These are phyloP conservation scores for Marmota monax DNA, from an alignment of 2,113 vertebrate genomes.

Conservation along the genomic window DNA sequence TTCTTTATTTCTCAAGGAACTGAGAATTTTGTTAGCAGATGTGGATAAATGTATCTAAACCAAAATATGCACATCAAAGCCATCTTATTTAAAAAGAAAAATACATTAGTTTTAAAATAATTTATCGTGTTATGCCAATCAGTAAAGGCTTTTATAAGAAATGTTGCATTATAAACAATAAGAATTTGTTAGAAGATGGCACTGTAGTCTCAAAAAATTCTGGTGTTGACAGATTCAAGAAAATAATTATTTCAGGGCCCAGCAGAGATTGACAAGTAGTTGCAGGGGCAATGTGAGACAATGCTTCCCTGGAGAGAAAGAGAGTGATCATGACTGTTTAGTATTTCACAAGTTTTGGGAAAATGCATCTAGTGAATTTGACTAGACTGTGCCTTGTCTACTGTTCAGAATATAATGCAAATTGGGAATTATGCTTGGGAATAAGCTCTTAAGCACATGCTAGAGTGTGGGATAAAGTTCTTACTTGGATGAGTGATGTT, in stretches of 20 bases:
- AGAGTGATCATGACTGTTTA: neutral
- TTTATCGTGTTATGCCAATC: neutral
- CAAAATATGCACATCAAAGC: neutral
- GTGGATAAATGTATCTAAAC: neutral
- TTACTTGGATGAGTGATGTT: constrained; percentile 65
- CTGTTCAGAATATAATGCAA: neutral
- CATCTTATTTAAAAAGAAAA: neutral
- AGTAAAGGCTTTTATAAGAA: neutral
- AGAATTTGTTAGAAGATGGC: neutral
- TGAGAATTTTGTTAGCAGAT: neutral
- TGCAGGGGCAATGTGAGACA: neutral
- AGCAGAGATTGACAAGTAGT: neutral
- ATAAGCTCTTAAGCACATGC: constrained; percentile 50
- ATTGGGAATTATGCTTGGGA: constrained; percentile 47
- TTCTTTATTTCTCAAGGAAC: neutral
- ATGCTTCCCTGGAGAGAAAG: neutral
- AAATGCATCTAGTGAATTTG: neutral
- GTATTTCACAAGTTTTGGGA: neutral
- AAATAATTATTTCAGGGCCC: neutral
- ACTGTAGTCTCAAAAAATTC: neutral
- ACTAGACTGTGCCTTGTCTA: neutral
- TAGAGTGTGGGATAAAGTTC: constrained; percentile 52
- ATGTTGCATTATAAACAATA: neutral
- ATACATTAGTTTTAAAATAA: neutral
- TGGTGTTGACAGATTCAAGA: neutral